Base-by-base conservation (phyloP, 2,797 vertebrate species). In the Hapalemur alaotrensis region DNA sequence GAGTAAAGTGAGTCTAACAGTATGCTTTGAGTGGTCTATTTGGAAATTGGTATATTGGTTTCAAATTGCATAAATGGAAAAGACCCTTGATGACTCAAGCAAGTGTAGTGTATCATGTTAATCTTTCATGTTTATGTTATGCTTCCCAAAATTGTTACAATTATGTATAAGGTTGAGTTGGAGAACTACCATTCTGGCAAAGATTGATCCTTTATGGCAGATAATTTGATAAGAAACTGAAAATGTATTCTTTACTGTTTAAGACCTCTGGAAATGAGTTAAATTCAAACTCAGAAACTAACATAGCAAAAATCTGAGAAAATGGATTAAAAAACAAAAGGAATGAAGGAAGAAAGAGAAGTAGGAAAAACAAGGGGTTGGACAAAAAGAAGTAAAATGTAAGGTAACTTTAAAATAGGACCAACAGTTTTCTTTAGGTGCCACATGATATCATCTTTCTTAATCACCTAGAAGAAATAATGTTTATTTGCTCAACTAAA, bases 251-350 rank as follows among this genome's bases (percentile, higher is more conserved):
- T 38, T 38, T 73, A 65, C 7, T 88, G 82, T 69, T 84, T 80
- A 59, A 23, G 25, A 76, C 32, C 30, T 88, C 7, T 88, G n/a
- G 22, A 96, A 96, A 72, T 92, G 25, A 96, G 50, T 94, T 91
- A 95, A 92, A 65, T 87, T 91, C 12, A 78, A 22, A 7, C n/a
- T 72, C 43, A 86, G 61, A 96, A 91, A 69, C 38, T 57, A 83
- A 70, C 28, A 69, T 22, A 87, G 63, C 38, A 72, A 32, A 90
- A 69, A 89, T 80, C n/a, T 83, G 13, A 95, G 89, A 59, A 90
- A 86, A 95, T 75, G 48, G 84, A 91, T 70, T 88, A 32, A 73
- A 90, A 92, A 86, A 86, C 23, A 72, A 70, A 83, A 84, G 65
- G 3, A 67, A 22, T 38, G 54, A 88, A 67, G 41, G 70, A 86